Conservation (phyloP, 1,140 invertebrate species). For the Laupala kohalensis region DNA sequence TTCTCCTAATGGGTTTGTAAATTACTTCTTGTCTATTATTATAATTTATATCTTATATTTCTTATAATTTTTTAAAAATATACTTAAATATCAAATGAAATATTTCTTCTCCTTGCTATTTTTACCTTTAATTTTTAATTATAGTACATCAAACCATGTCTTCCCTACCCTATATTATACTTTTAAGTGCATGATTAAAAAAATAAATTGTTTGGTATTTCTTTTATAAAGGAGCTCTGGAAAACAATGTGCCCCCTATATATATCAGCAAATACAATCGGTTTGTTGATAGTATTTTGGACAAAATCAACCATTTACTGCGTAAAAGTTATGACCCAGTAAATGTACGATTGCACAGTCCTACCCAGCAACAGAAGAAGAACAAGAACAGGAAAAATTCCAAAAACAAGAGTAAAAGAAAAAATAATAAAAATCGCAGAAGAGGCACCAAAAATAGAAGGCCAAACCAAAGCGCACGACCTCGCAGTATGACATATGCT, state of each 20-base stretch:
- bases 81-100: too few species aligned
- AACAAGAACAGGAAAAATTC: conserved; percentile 19
- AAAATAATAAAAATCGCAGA: conserved; percentile 11
- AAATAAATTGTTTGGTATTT: not conserved
- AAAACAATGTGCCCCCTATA: conserved; percentile 41
- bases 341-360: conserved; percentile 54
- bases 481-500: not conserved
- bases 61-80: too few species aligned
- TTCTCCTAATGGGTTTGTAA: too few species aligned
- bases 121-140: not conserved
- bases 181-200: not conserved
- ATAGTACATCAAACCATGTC: not conserved
- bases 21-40: too few species aligned
- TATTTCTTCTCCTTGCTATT: not conserved
- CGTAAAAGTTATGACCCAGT: conserved; percentile 67
- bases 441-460: not conserved
- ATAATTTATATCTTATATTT: too few species aligned
- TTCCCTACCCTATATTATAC: not conserved
- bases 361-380: conserved; percentile 18
- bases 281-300: conserved; percentile 66
- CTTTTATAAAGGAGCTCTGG: not conserved
- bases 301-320: conserved; percentile 62
- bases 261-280: conserved; percentile 68
- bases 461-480: not conserved
- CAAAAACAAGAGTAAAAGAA: conserved; percentile 17